These are phyloP conservation scores for Scophthalmus maximus DNA, from an alignment of 2,113 vertebrate species.

Conservation along the genomic window DNA sequence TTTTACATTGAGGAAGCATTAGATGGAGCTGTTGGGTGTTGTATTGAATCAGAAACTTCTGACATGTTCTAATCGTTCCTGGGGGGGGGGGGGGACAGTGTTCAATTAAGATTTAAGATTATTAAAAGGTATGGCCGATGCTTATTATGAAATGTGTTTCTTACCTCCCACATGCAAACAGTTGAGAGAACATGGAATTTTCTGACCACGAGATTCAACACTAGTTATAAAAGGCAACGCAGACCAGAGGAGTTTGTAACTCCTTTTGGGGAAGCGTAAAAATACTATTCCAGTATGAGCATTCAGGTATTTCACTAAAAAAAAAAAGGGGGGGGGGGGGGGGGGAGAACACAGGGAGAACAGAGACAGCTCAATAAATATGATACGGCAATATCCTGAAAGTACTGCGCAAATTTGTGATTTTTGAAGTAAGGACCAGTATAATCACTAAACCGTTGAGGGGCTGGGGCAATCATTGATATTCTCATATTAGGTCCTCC, in stretches of 20 bases:
- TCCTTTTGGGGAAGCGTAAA: constrained; percentile 89
- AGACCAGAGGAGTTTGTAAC: constrained; percentile 89
- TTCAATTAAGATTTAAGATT: not conserved
- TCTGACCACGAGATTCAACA: constrained; percentile 84
- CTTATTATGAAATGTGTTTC: constrained; percentile 7
- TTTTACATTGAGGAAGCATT: constrained; percentile 87
- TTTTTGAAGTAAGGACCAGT: too few relatives aligned
- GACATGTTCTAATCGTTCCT: constrained; percentile 96
- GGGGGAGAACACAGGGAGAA: not conserved
- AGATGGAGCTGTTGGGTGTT: constrained; percentile 88
- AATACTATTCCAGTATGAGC: constrained; percentile 91
- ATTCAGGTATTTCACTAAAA: constrained; percentile 93
- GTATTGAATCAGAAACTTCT: constrained; percentile 94
- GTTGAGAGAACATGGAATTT: constrained; percentile 86
- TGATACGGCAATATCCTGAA: not conserved
- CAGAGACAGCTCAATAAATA: too few relatives aligned
- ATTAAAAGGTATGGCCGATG: not conserved
- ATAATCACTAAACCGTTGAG: too few relatives aligned
- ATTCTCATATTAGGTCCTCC: not conserved
- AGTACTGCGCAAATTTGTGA: not conserved
- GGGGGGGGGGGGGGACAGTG: not conserved
- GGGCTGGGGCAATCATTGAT: not conserved
- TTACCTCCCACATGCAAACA: constrained; percentile 94
- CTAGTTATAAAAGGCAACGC: constrained; percentile 90
- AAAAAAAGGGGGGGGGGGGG: too few relatives aligned